Conservation (phyloP, 2,113 vertebrate genomes). For the Athene noctua region DNA sequence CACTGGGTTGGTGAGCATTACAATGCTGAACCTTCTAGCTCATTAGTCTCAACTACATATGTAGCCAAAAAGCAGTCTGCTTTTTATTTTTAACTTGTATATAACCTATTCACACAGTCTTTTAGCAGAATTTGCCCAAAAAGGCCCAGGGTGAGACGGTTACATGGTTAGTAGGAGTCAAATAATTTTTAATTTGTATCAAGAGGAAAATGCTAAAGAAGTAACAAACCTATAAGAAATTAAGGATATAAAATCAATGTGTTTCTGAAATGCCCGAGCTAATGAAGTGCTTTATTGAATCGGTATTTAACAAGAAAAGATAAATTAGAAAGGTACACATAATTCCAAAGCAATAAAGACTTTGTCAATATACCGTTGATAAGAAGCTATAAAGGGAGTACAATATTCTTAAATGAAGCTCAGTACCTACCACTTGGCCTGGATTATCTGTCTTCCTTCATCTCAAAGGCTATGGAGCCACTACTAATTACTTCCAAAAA, state of each 20-base stretch:
- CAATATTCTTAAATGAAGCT: not conserved
- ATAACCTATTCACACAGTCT: not conserved
- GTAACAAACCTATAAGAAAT: conserved; percentile 45
- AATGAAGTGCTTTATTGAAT: conserved; percentile 62
- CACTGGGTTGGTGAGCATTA: not conserved
- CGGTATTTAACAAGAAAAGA: not conserved
- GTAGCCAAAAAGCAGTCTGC: not conserved
- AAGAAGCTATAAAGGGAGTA: not conserved
- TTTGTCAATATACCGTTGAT: not conserved
- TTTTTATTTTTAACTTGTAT: not conserved
- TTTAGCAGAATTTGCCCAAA: not conserved
- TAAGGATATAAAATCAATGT: conserved; percentile 59
- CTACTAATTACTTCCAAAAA: not conserved
- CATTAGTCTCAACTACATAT: not conserved
- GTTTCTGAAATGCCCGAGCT: conserved; percentile 55
- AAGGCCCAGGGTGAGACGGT: rapidly evolving
- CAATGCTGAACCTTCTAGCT: not conserved
- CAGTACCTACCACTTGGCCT: not conserved
- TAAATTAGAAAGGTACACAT: conserved; percentile 15
- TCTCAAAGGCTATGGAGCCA: not conserved
- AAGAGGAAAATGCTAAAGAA: conserved; percentile 5
- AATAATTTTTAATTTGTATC: not conserved
- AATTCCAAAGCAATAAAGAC: conserved; percentile 55
- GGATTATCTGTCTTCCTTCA: not conserved
- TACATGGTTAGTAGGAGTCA: not conserved